Evolutionary conservation across 2,113 vertebrate genomes (phyloP).

Genomic region (Rhea pennata): DNA sequence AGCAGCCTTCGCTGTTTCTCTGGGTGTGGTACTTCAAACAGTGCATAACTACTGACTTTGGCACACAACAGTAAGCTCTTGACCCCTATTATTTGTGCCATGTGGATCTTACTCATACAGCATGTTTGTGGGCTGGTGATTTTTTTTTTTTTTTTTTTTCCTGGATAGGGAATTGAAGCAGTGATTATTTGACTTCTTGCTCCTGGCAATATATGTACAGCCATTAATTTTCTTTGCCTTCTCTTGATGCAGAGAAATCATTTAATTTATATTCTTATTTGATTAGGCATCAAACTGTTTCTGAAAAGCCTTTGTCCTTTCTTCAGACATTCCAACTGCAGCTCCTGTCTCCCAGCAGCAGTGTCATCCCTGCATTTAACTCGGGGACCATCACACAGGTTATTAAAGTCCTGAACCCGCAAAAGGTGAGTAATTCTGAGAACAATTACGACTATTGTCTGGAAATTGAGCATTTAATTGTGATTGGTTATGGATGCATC

Average conservation of each 20-base stretch:
- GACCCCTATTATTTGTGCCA: not conserved
- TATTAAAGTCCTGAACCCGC: constrained; percentile 98
- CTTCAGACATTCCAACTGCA: constrained; percentile 98
- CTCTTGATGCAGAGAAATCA: not conserved
- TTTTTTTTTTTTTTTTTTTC: not conserved
- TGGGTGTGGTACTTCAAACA: not conserved
- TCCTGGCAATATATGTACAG: not conserved
- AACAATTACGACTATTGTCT: not conserved
- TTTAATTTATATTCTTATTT: not conserved
- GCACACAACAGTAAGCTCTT: not conserved
- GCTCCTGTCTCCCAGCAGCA: constrained; percentile 98
- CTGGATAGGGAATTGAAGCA: not conserved
- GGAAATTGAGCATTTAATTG: not conserved
- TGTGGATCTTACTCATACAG: not conserved
- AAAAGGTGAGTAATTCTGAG: constrained; percentile 86
- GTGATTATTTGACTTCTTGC: not conserved
- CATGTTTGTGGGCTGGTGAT: not conserved
- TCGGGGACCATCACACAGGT: constrained; percentile 97
- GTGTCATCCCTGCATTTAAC: constrained; percentile 94
- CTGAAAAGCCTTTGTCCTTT: not conserved
- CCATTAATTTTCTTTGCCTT: not conserved
- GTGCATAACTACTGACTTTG: not conserved
- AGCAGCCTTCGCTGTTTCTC: not conserved
- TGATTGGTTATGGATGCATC: not conserved
- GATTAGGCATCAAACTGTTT: not conserved